Conservation (phyloP, 2,797 vertebrate species). For the Gephyroberyx darwinii region DNA sequence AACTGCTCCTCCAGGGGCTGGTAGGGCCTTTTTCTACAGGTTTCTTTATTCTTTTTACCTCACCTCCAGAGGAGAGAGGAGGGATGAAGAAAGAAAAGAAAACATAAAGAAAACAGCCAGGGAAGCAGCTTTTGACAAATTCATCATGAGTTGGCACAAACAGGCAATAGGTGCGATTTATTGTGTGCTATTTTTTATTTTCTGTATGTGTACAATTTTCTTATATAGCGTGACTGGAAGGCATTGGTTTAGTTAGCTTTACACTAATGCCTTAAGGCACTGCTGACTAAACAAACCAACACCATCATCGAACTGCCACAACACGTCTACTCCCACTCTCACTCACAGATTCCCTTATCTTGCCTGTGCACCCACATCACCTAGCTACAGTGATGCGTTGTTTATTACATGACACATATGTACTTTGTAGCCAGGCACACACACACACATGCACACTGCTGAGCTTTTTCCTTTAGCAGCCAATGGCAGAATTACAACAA, state of each 20-base stretch:
- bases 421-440: conserved; percentile 13
- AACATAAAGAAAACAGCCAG: conserved; percentile 53
- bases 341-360: conserved; percentile 46
- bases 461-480: conserved; percentile 11
- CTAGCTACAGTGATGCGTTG: conserved; percentile 22
- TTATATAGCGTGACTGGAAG: conserved; percentile 40
- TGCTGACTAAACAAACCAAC: conserved; percentile 63
- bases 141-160: conserved; percentile 48
- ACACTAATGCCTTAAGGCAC: conserved; percentile 39
- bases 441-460: conserved; percentile 6
- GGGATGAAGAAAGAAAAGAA: conserved; percentile 18
- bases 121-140: conserved; percentile 56
- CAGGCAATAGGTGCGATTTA: conserved; percentile 34
- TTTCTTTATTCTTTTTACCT: conserved; percentile 32
- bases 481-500: not conserved
- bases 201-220: conserved; percentile 13
- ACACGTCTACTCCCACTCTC: conserved; percentile 46
- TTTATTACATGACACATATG: conserved; percentile 20
- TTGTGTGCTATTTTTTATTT: conserved; percentile 20
- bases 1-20: conserved; percentile 48
- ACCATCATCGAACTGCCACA: conserved; percentile 23
- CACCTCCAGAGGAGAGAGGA: conserved; percentile 31
- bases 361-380: conserved; percentile 38
- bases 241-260: conserved; percentile 45
- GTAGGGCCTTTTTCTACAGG: conserved; percentile 19